Evolutionary conservation across 2,113 vertebrate genomes (phyloP).

Genomic region (Cyanistes caeruleus): DNA sequence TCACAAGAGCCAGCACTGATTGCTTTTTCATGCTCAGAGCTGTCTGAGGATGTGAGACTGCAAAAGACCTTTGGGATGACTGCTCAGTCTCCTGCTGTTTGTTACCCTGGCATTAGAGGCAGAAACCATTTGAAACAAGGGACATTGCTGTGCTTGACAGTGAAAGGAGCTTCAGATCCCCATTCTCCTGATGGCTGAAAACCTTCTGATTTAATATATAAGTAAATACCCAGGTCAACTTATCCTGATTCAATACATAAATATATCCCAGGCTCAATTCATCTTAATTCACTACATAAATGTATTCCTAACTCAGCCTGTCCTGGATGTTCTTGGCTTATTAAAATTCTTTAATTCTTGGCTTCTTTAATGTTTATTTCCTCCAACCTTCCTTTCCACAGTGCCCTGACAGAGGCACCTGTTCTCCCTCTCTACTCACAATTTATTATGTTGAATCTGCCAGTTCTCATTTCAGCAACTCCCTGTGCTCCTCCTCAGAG

Average conservation of each 20-base stretch:
- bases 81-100: not conserved
- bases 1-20: not conserved
- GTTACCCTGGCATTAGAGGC: not conserved
- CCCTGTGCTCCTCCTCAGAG: not conserved
- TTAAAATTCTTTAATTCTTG: not conserved
- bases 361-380: not conserved
- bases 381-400: not conserved
- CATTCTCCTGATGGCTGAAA: not conserved
- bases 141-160: not conserved
- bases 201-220: not conserved
- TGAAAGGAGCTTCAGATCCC: not conserved
- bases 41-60: not conserved
- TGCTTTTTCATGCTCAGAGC: not conserved
- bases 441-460: not conserved
- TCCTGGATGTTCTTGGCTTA: not conserved
- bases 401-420: not conserved
- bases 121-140: not conserved
- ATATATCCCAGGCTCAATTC: not conserved
- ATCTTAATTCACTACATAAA: not conserved
- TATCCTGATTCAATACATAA: not conserved
- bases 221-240: not conserved
- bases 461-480: not conserved
- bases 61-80: not conserved
- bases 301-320: not conserved
- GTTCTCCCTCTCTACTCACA: not conserved